Evolutionary conservation across 2,888 invertebrate genomes (phyloP).

Genomic region (Clivina fossor): DNA sequence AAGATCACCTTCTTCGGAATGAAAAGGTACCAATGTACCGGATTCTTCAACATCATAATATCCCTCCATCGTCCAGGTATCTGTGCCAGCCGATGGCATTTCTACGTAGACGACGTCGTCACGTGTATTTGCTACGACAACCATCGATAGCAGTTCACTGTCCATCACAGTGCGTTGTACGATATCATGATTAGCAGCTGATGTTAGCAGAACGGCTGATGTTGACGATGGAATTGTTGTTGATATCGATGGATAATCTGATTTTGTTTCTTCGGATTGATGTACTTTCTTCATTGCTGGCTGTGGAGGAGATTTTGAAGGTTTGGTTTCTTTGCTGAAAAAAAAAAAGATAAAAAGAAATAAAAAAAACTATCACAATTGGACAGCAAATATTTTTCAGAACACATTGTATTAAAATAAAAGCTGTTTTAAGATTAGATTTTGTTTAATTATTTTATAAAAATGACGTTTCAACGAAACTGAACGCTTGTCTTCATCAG

Average conservation of each 20-base stretch:
- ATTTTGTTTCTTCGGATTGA: neutral
- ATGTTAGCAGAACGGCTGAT: slow-evolving; percentile 12
- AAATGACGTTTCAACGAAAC: too few species aligned
- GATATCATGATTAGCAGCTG: slow-evolving; percentile 11
- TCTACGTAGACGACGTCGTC: slow-evolving; percentile 45
- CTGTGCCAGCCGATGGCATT: slow-evolving; percentile 41
- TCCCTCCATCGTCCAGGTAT: slow-evolving; percentile 51
- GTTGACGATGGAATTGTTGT: slow-evolving; percentile 4
- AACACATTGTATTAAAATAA: too few species aligned
- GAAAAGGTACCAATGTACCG: slow-evolving; percentile 50
- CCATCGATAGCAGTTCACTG: slow-evolving; percentile 49
- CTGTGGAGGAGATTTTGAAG: neutral
- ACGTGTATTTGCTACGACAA: slow-evolving; percentile 47
- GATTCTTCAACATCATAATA: slow-evolving; percentile 53
- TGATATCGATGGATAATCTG: neutral
- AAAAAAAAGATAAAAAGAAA: neutral
- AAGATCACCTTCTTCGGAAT: slow-evolving; percentile 41
- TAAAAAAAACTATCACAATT: neutral
- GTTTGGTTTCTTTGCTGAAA: neutral
- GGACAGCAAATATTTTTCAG: neutral
- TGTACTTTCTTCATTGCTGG: neutral
- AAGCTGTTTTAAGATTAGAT: too few species aligned
- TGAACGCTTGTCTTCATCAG: too few species aligned
- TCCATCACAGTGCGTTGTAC: slow-evolving; percentile 38
- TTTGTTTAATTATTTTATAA: too few species aligned